Evolutionary conservation across 2,113 vertebrate genomes (phyloP).

Genomic region (Xenus cinereus): DNA sequence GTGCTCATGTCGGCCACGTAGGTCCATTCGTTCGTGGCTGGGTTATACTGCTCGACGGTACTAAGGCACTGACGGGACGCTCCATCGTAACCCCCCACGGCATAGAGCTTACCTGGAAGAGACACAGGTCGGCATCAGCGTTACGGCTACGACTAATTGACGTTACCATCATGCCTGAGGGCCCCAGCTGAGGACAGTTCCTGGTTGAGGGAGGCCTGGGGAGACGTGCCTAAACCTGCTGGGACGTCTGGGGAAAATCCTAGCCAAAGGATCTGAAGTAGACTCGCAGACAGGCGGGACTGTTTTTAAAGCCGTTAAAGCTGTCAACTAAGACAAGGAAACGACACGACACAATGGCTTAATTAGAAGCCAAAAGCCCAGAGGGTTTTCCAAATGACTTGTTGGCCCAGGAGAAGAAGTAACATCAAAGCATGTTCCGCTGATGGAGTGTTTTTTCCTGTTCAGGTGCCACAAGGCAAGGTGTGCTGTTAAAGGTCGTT

Average conservation of each 20-base stretch:
- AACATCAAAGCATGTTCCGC: not conserved
- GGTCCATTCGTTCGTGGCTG: conserved; percentile 88
- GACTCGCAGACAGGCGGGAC: rapidly evolving
- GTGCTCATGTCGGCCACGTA: conserved; percentile 96
- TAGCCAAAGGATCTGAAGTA: rapidly evolving
- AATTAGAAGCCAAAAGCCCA: not conserved
- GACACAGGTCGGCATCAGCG: not conserved
- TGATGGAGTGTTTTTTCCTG: not conserved
- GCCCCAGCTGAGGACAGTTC: not conserved
- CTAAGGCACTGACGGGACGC: conserved; percentile 96
- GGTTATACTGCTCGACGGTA: conserved; percentile 93
- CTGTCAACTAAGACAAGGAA: not conserved
- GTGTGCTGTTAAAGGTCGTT: not conserved
- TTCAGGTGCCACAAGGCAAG: not conserved
- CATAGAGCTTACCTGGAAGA: conserved; percentile 88
- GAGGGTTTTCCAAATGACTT: not conserved
- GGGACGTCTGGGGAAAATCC: not conserved
- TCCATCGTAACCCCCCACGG: conserved; percentile 93
- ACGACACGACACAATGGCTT: not conserved
- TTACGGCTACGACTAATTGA: rapidly evolving
- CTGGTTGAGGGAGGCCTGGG: not conserved
- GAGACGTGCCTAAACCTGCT: not conserved
- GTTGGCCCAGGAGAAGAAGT: not conserved
- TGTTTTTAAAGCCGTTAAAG: not conserved
- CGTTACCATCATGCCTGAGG: rapidly evolving